Base-by-base conservation (phyloP, 1,140 invertebrate genomes). In the Cotesia chilonis region DNA sequence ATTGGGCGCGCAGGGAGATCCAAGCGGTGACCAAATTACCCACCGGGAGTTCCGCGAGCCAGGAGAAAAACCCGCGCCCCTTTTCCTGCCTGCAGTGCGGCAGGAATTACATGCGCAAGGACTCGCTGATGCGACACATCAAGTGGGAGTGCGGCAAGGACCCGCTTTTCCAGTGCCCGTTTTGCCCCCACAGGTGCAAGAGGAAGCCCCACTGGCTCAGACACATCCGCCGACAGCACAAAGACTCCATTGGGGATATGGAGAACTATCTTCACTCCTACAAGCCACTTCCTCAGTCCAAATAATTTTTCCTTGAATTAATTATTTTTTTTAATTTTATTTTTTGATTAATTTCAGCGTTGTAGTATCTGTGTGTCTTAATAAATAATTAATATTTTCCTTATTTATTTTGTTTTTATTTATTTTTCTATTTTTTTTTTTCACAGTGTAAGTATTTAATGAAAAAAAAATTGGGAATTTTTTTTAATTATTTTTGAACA, bases 141-240 rank as follows among this genome's bases (percentile, higher is more conserved):
- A 89, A 89, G 9, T 92, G 91, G 81, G 91, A 92, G 79, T 92
- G 91, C 80, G 90, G 89, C 64, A 90, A 91, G 38, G 90, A 90
- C 71, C 92, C 92, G 12, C 88, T 90, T 38, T 93, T 92, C 75
- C 88, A 89, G 17, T 92, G 92, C 77, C 88, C 90, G 6, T 88
- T 91, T 75, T 92, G 91, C 80, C 88, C 89, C 0, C 89, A 90
- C 67, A 87, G 87, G 38, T 90, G 88, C 78, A 90, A 90, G 74
- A 84, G 89, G 20, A 90, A 90, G 76, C 88, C 87, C 2, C 89
- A 91, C 66, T 88, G 89, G 80, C 79, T 89, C 12, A 80, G 89
- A n/a, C 90, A 91, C 77, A 89, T 91, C 51, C 82, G 87, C 52
- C 83, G 89, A 2, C 89, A 89, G 64, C 90, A 91, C 71, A 79